Percentiles rank a stretch among this genome's conserved stretches.
phyloP scores from a whole-genome alignment of 1,140 invertebrate species.

The Yoshiicerus persimilis region DNA sequence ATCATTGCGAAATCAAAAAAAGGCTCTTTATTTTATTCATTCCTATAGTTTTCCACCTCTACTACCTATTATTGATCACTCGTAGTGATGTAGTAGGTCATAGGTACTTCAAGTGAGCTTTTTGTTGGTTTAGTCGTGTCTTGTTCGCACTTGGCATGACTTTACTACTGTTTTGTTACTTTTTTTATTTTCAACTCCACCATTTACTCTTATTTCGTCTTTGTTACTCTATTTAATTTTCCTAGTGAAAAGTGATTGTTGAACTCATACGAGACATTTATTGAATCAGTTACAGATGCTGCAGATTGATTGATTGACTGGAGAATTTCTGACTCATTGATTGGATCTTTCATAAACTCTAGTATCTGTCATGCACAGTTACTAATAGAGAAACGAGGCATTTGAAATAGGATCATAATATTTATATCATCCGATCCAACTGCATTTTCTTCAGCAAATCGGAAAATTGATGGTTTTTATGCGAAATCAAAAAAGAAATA shows the following conservation, averaged over 20 bases:
- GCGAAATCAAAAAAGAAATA: not conserved
- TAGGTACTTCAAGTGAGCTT: not conserved
- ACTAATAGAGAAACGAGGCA: not conserved
- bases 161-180: not conserved
- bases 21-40: not conserved
- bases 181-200: not conserved
- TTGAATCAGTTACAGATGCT: slow-evolving; percentile 18
- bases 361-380: not conserved
- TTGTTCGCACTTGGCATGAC: not conserved
- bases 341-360: not conserved
- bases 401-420: not conserved
- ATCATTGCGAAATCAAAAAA: not conserved
- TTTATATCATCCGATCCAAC: not conserved
- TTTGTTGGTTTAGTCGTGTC: not conserved
- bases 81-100: not conserved
- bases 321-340: not conserved
- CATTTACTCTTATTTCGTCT: not conserved
- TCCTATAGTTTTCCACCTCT: not conserved
- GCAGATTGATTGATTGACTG: not conserved
- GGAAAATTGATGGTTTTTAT: slow-evolving; percentile 4
- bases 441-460: not conserved
- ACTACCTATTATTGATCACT: not conserved
- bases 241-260: not conserved
- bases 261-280: not conserved
- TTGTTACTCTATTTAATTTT: not conserved